A percentile compares a stretch with the other conserved stretches of the same genome.
phyloP scores from a whole-genome alignment of 2,888 invertebrate genomes.

The Parnassius glacialis region DNA sequence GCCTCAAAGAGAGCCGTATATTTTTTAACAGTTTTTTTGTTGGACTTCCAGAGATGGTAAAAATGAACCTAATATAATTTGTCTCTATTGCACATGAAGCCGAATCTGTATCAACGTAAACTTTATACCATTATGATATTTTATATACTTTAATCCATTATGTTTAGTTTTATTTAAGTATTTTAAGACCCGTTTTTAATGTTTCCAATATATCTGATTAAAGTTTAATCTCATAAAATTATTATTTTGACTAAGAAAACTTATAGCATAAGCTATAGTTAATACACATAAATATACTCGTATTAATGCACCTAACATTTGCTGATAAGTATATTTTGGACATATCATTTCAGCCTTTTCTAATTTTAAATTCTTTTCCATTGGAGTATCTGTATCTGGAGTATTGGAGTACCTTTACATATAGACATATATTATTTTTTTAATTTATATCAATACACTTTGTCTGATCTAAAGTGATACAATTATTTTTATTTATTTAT shows the following conservation, averaged over 20 bases:
- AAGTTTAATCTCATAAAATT: not conserved
- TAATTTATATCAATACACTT: too few relatives aligned
- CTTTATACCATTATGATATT: not conserved
- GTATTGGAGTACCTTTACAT: too few relatives aligned
- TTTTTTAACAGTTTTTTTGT: not conserved
- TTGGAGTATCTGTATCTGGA: too few relatives aligned
- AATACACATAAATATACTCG: not conserved
- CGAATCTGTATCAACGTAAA: not conserved
- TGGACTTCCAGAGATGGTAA: not conserved
- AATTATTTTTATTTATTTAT: too few relatives aligned
- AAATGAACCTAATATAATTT: not conserved
- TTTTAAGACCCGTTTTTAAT: not conserved
- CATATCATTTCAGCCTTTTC: too few relatives aligned
- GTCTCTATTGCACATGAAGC: not conserved
- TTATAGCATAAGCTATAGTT: not conserved
- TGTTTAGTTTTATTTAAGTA: not conserved
- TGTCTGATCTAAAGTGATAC: too few relatives aligned
- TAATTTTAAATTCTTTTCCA: too few relatives aligned
- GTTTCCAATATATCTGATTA: not conserved
- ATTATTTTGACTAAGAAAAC: not conserved
- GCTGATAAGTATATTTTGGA: not conserved
- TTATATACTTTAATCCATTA: not conserved
- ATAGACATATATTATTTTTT: too few relatives aligned
- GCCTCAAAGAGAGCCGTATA: not conserved
- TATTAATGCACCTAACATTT: not conserved